phyloP scores from a whole-genome alignment of 2,797 vertebrate genomes.

The Dicrostonyx torquatus region DNA sequence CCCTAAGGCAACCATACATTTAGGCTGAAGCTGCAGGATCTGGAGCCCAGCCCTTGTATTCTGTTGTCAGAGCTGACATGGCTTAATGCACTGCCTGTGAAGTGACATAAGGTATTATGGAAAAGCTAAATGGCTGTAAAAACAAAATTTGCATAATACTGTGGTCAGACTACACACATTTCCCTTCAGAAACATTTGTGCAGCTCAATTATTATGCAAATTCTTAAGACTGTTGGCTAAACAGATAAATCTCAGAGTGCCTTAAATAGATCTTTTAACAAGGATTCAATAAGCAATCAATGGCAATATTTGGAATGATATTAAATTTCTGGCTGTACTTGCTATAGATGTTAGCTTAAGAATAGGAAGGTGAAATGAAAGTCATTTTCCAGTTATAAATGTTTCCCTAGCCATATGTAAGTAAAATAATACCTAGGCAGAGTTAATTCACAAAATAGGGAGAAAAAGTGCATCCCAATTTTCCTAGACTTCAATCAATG shows the following conservation, averaged over 20 bases:
- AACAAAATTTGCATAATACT: constrained; percentile 86
- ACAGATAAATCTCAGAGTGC: constrained; percentile 70
- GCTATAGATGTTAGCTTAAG: constrained; percentile 22
- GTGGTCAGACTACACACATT: constrained; percentile 80
- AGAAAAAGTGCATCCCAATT: background rate
- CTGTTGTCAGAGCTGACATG: constrained; percentile 82
- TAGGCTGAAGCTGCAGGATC: constrained; percentile 81
- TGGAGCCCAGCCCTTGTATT: constrained; percentile 75
- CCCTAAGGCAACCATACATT: constrained; percentile 85
- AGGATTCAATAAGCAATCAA: constrained; percentile 62
- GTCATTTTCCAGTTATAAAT: background rate
- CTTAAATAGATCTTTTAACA: constrained; percentile 79
- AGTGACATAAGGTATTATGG: constrained; percentile 82
- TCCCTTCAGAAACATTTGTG: constrained; percentile 82
- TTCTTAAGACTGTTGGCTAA: constrained; percentile 69
- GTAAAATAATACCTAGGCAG: background rate
- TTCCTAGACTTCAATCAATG: constrained; percentile 26
- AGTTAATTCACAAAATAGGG: background rate
- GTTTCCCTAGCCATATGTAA: background rate
- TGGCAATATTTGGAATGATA: constrained; percentile 6
- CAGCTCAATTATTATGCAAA: constrained; percentile 80
- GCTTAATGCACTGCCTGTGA: constrained; percentile 82
- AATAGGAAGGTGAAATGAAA: constrained; percentile 65
- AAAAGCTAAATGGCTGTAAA: constrained; percentile 84
- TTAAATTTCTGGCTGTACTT: background rate